Evolutionary conservation across 2,797 vertebrate species (phyloP), one percentile per base, ranked within the genome.

Genomic region (Cossypha heuglini): DNA sequence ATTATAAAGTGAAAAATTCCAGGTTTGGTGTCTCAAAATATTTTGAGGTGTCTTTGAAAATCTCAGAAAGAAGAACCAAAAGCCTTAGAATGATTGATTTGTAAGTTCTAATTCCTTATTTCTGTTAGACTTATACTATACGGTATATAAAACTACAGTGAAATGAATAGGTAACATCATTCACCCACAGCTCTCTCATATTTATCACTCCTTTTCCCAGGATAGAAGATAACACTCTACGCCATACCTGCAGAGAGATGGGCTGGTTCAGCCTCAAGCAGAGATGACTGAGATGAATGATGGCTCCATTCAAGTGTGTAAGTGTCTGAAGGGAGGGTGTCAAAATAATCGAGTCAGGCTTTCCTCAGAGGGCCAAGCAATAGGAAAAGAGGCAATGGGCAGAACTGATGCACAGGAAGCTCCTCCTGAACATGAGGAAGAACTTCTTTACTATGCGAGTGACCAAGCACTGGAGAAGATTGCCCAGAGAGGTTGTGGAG

Each of bases 311-410:
- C 26, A 37, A 26, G 17, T 26, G 6, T 18, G 3, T 16, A n/a
- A 28, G 9, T n/a, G 10, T 62, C 42, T 25, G 26, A n/a, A 62
- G 16, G 33, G 26, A 62, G 4, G 1, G 37, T 35, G 37, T 25
- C 55, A 75, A 55, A 51, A 20, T 5, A 4, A n/a, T 12, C 11
- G 26, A 81, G 9, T 21, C 35, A 61, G 54, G 26, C 48, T 68
- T 18, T 88, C 21, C 69, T 74, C 0, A 0, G 16, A 11, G 21
- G 10, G 42, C 10, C 31, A 18, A 42, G 13, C 16, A 67, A 48
- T 5, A 61, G 25, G 13, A 61, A 4, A 46, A 31, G 46, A 74
- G 13, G 9, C 38, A 48, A 33, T 13, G 13, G 10, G 7, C 11
- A 74, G 46, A 67, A 28, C 4, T 5, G 18, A 54, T 48, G 15